Conservation (phyloP, 2,797 vertebrate genomes). For the Ctenosaura bakeri region DNA sequence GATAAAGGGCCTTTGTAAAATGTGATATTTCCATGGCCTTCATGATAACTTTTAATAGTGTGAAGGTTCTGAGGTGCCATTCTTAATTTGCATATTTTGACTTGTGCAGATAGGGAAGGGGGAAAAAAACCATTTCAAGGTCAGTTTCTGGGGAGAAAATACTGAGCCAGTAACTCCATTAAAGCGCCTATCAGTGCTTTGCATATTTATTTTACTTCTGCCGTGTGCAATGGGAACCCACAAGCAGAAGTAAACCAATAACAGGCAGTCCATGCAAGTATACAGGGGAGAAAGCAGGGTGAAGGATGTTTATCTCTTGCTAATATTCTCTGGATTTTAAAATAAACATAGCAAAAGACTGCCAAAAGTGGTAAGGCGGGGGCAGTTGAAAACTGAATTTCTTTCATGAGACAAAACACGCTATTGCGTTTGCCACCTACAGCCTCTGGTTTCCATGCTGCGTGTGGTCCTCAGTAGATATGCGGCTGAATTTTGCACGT, state of each 20-base stretch:
- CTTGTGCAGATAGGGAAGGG: constrained; percentile 73
- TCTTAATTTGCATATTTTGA: constrained; percentile 85
- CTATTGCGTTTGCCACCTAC: neutral
- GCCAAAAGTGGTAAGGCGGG: neutral
- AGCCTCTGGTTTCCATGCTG: neutral
- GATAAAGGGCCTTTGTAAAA: constrained; percentile 67
- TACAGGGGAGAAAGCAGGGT: constrained; percentile 19
- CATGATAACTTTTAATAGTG: constrained; percentile 75
- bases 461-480: neutral
- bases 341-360: constrained; percentile 34
- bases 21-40: constrained; percentile 71
- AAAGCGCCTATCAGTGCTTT: constrained; percentile 80
- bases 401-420: neutral
- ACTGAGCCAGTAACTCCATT: constrained; percentile 80
- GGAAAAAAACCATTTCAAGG: constrained; percentile 83
- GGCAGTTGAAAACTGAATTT: neutral
- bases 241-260: constrained; percentile 83
- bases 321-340: constrained; percentile 49
- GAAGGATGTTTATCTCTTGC: constrained; percentile 26
- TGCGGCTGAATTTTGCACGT: neutral
- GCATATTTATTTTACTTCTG: constrained; percentile 84
- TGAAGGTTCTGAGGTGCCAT: constrained; percentile 75
- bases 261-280: constrained; percentile 69
- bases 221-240: constrained; percentile 75
- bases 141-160: constrained; percentile 80